A percentile compares a stretch with the other conserved stretches of the same genome.
Conservation (phyloP, 92 coral and sea anemone genomes). For the Siderastrea siderea region DNA sequence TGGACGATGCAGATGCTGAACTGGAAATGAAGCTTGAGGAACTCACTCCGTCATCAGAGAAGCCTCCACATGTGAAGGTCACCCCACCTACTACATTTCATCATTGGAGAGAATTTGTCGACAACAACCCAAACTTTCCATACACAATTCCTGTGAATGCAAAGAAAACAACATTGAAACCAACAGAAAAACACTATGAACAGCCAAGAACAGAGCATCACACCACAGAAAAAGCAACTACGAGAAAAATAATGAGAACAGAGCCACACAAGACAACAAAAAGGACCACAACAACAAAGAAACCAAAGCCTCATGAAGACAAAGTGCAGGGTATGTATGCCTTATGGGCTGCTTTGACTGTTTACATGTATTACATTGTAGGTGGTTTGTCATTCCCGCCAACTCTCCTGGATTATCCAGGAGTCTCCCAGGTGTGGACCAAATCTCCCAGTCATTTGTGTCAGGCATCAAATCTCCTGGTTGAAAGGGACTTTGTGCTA, state of each 20-base stretch:
- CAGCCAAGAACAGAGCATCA: conserved; percentile 17
- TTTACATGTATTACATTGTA: not conserved
- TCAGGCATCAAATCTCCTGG: too few species aligned
- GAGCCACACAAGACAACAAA: conserved; percentile 49
- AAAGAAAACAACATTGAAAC: conserved; percentile 24
- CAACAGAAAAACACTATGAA: conserved; percentile 25
- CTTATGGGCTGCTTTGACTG: too few species aligned
- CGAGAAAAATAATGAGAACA: conserved; percentile 26
- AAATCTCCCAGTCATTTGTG: too few species aligned
- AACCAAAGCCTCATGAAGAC: not conserved
- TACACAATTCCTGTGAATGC: conserved; percentile 34
- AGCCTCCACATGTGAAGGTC: not conserved
- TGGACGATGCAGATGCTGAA: conserved; percentile 18
- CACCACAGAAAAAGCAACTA: conserved; percentile 37
- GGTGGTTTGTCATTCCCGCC: too few species aligned
- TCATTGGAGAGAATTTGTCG: conserved; percentile 80
- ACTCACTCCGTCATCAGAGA: conserved; percentile 26
- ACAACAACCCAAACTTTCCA: conserved; percentile 93
- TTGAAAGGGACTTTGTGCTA: too few species aligned
- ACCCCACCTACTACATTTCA: conserved; percentile 45
- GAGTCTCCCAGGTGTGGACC: too few species aligned
- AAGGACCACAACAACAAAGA: not conserved
- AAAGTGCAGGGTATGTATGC: not conserved
- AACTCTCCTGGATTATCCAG: too few species aligned
- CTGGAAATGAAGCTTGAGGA: conserved; percentile 61